Evolutionary conservation across 2,797 vertebrate species (phyloP), one percentile per base, ranked within the genome.

Genomic region (Channallabes apus): DNA sequence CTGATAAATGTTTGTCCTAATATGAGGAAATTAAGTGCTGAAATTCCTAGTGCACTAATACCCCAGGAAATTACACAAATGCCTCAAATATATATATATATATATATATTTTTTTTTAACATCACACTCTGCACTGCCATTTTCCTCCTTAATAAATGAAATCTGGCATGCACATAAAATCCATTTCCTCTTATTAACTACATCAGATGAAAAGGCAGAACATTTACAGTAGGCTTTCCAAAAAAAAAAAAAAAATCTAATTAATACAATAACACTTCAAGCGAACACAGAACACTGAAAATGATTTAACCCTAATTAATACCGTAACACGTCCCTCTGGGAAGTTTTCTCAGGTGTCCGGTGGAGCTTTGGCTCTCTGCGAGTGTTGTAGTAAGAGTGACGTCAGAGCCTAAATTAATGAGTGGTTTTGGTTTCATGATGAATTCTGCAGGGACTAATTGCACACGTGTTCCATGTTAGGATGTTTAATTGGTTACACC

Each of bases 401-500:
- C 46, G 83, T 38, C 64, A 71, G 69, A 46, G 62, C 18, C 54
- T 64, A 22, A 82, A 88, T 87, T 80, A 90, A 88, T 73, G 76
- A 56, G 72, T 79, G 85, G 79, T 24, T 82, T 86, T 77, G 62
- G 71, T 61, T 83, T 73, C 85, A 80, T 85, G 84, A 83, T 82
- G 68, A 85, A 88, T 88, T 90, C 85, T 82, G 51, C 68, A 65
- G 86, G 27, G 86, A 86, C 85, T 88, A 86, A 89, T 84, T 87
- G 80, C 84, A 76, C 89, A 90, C 80, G 87, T 90, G 89, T 89
- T 90, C 82, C 79, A 77, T 76, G 89, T 89, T 89, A 88, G 80
- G 80, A 76, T 62, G 64, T 83, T 83, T 87, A 85, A 89, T 89
- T 90, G 84, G 85, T 87, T 85, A 85, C 86, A 87, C 86, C 77